Evolutionary conservation across 2,113 vertebrate species (phyloP).

Genomic region (Arothron firmamentum): DNA sequence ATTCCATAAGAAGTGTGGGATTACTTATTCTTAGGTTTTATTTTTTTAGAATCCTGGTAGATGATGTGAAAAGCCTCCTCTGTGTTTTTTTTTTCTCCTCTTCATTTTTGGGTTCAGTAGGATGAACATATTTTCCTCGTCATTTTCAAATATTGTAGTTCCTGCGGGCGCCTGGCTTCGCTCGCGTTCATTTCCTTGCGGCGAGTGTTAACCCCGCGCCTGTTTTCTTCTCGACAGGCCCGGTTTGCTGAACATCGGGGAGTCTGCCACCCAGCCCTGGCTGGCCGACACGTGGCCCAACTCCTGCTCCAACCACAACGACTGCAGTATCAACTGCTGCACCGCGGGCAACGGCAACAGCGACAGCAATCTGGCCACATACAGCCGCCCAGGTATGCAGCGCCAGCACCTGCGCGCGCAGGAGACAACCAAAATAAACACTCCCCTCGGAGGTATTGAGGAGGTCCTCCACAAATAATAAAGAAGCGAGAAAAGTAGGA

Average conservation of each 20-base stretch:
- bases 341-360: conserved; percentile 92
- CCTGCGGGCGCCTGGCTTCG: conserved; percentile 41
- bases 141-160: conserved; percentile 51
- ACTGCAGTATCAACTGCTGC: conserved; percentile 98
- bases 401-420: background rate
- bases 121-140: conserved; percentile 48
- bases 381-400: conserved; percentile 92
- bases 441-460: conserved; percentile 13
- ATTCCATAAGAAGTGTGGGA: conserved; percentile 23
- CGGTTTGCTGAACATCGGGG: conserved; percentile 93
- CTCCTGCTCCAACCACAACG: conserved; percentile 92
- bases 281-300: conserved; percentile 98
- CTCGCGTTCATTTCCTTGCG: conserved; percentile 44
- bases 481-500: conserved; percentile 46
- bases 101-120: background rate
- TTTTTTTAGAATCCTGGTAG: conserved; percentile 7
- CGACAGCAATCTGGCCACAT: conserved; percentile 93
- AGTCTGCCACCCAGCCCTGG: conserved; percentile 91
- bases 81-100: too few species aligned
- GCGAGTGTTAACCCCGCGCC: conserved; percentile 31
- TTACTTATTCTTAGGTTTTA: conserved; percentile 16
- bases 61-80: background rate
- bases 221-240: conserved; percentile 74
- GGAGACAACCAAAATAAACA: conserved; percentile 36
- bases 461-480: conserved; percentile 41